These are phyloP conservation scores for Lepidurus couesii DNA, from an alignment of 1,140 invertebrate genomes.

Conservation along the genomic window DNA sequence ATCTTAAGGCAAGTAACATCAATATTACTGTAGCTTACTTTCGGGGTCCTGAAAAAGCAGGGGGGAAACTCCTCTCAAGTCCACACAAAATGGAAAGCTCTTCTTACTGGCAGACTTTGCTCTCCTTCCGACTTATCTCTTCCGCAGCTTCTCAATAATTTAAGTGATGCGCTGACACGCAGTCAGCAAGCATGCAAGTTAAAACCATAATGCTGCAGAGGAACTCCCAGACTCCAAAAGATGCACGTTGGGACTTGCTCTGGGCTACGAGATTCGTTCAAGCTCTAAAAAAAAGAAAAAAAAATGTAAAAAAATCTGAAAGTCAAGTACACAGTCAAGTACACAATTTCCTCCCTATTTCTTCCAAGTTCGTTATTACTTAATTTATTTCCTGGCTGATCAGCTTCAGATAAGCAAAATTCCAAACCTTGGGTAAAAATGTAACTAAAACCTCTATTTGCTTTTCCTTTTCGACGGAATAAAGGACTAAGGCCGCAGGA, in stretches of 20 bases:
- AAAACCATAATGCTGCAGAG: constrained; percentile 13
- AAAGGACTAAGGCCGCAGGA: too few relatives aligned
- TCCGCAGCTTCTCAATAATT: constrained; percentile 19
- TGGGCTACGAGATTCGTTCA: not conserved
- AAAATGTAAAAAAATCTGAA: not conserved
- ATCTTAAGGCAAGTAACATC: not conserved
- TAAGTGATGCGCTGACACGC: constrained; percentile 9
- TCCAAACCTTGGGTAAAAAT: too few relatives aligned
- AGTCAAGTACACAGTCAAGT: too few relatives aligned
- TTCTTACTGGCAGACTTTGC: not conserved
- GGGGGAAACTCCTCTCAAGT: not conserved
- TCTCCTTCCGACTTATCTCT: not conserved
- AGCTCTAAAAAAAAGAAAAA: not conserved
- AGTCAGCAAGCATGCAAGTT: not conserved
- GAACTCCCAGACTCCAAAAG: not conserved
- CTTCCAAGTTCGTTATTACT: too few relatives aligned
- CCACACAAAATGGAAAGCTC: not conserved
- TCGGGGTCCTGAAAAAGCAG: not conserved
- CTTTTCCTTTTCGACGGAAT: too few relatives aligned
- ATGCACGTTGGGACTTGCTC: not conserved
- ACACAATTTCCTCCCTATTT: too few relatives aligned
- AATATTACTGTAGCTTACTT: not conserved
- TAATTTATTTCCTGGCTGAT: too few relatives aligned
- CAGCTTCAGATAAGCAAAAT: too few relatives aligned
- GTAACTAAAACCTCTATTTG: too few relatives aligned